Evolutionary conservation across 1,140 invertebrate genomes (phyloP).

Genomic region (Cecropterus lyciades): DNA sequence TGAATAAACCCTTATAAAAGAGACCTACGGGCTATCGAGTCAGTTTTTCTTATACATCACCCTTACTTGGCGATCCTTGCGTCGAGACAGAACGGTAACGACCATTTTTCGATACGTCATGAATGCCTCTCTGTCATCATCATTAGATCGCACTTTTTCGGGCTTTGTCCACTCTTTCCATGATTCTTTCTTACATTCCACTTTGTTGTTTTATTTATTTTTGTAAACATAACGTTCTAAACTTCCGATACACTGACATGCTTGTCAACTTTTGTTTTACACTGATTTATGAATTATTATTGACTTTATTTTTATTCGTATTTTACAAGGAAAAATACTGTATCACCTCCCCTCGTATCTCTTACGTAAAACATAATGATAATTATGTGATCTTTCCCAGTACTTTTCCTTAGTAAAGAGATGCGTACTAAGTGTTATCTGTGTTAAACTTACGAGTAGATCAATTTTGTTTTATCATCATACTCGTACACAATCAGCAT

Average conservation of each 20-base stretch:
- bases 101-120: conserved; percentile 81
- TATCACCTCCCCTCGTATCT: conserved; percentile 4
- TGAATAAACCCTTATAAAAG: conserved; percentile 80
- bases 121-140: conserved; percentile 83
- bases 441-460: conserved; percentile 55
- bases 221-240: conserved; percentile 36
- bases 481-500: conserved; percentile 73
- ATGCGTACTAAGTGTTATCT: conserved; percentile 48
- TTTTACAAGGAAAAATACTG: conserved; percentile 66
- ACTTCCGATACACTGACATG: conserved; percentile 61
- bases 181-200: conserved; percentile 67
- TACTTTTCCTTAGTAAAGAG: conserved; percentile 64
- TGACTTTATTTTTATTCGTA: conserved; percentile 53
- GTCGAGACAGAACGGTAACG: conserved; percentile 80
- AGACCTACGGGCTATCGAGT: conserved; percentile 65
- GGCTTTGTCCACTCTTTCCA: conserved; percentile 75
- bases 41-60: conserved; percentile 72
- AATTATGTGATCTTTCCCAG: conserved; percentile 41
- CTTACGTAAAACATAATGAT: background rate
- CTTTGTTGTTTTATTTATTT: conserved; percentile 63
- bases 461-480: conserved; percentile 59
- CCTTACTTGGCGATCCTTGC: conserved; percentile 75
- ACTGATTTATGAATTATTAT: conserved; percentile 51
- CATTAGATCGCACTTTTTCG: conserved; percentile 77
- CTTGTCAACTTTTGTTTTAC: conserved; percentile 69